Evolutionary conservation across 1,140 invertebrate genomes (phyloP).

Genomic region (Habropoda laboriosa): DNA sequence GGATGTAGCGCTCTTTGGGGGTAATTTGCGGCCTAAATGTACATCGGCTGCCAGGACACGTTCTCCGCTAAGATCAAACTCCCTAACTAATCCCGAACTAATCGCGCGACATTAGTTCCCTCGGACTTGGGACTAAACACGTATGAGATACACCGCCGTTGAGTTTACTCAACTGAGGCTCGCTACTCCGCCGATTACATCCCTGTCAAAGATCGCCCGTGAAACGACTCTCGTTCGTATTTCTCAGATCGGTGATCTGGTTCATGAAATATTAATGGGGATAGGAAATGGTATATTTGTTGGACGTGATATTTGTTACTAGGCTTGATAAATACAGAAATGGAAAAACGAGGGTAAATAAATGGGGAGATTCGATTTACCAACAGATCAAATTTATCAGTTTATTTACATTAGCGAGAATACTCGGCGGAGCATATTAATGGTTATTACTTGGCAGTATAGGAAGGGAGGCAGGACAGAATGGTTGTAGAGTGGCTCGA

Average conservation of each 20-base stretch:
- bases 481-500: too few species aligned
- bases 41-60: constrained; percentile 6
- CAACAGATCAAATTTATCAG: too few species aligned
- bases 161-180: background rate
- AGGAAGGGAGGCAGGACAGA: too few species aligned
- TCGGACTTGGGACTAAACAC: constrained; percentile 15
- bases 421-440: too few species aligned
- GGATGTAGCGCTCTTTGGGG: constrained; percentile 32
- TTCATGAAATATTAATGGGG: too few species aligned
- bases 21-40: constrained; percentile 38
- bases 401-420: too few species aligned
- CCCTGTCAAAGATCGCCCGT: background rate
- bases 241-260: background rate
- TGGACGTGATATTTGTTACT: too few species aligned
- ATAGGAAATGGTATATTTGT: too few species aligned
- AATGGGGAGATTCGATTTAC: too few species aligned
- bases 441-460: too few species aligned
- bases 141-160: background rate
- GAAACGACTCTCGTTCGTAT: background rate
- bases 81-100: constrained; percentile 58
- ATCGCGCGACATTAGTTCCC: constrained; percentile 53
- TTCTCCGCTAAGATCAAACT: constrained; percentile 53
- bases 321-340: too few species aligned
- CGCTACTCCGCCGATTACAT: background rate
- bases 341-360: too few species aligned